phyloP scores from a whole-genome alignment of 2,888 invertebrate genomes.

The Nephrotoma guestfalica region DNA sequence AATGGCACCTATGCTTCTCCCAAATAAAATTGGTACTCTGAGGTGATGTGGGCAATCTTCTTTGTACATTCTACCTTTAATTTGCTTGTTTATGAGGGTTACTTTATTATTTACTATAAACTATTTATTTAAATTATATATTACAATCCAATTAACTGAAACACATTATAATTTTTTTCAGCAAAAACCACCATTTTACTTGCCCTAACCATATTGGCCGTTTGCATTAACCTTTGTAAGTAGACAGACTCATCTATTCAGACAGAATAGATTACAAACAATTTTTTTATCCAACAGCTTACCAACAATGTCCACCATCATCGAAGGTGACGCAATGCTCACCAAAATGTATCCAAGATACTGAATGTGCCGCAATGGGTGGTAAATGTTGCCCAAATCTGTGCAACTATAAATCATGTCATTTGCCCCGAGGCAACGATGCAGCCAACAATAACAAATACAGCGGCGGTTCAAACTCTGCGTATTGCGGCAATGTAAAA shows the following conservation, averaged over 20 bases:
- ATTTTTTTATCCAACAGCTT: neutral
- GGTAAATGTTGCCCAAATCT: constrained; percentile 55
- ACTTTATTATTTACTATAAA: too few relatives aligned
- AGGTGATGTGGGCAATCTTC: too few relatives aligned
- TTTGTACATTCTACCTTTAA: too few relatives aligned
- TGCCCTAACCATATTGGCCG: neutral
- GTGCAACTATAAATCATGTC: constrained; percentile 55
- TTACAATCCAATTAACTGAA: too few relatives aligned
- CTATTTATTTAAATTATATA: too few relatives aligned
- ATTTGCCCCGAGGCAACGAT: constrained; percentile 27
- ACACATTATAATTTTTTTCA: neutral
- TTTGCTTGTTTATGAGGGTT: too few relatives aligned
- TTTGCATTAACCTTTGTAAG: neutral
- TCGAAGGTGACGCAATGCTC: constrained; percentile 50
- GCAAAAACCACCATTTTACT: neutral
- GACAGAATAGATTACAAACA: neutral
- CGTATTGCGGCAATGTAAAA: constrained; percentile 52
- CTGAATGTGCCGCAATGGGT: constrained; percentile 45
- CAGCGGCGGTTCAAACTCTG: constrained; percentile 28
- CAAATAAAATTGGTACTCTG: too few relatives aligned
- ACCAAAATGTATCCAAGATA: constrained; percentile 51
- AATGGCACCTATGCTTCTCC: too few relatives aligned
- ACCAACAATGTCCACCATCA: constrained; percentile 40
- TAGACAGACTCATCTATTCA: neutral
- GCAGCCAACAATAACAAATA: neutral